phyloP scores from a whole-genome alignment of 2,888 invertebrate species.

The Cephus rjabovi region DNA sequence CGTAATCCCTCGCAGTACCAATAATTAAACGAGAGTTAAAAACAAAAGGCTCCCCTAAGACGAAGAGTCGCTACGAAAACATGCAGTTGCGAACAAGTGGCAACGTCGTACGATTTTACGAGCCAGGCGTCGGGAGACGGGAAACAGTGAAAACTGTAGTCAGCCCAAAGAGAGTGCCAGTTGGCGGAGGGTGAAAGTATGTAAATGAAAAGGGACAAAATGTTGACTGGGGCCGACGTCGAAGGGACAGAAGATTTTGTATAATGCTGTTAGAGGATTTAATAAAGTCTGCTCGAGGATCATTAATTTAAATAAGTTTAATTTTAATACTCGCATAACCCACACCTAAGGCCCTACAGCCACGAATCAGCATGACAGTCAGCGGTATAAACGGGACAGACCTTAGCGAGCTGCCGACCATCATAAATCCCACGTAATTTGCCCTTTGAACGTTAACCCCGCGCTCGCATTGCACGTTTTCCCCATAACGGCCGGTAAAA shows the following conservation, averaged over 20 bases:
- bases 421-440: slow-evolving; percentile 41
- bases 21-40: neutral
- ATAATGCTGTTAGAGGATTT: slow-evolving; percentile 10
- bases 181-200: neutral
- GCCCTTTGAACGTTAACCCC: slow-evolving; percentile 43
- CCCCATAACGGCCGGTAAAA: slow-evolving; percentile 40
- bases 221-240: neutral
- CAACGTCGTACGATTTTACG: neutral
- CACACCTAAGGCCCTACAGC: neutral
- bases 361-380: neutral
- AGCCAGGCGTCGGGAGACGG: neutral
- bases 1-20: neutral
- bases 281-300: slow-evolving; percentile 14
- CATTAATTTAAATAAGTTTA: slow-evolving; percentile 15
- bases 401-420: neutral
- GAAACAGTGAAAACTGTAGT: neutral
- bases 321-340: slow-evolving; percentile 9
- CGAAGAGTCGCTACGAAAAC: neutral
- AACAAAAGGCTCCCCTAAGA: neutral
- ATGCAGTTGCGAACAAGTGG: neutral
- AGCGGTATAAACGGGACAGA: neutral
- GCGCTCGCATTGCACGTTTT: slow-evolving; percentile 44
- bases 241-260: neutral
- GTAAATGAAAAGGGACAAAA: neutral
- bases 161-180: neutral